Percentiles rank a stretch among this genome's conserved stretches.
phyloP scores from a whole-genome alignment of 2,113 vertebrate genomes.

The Todiramphus chloris region DNA sequence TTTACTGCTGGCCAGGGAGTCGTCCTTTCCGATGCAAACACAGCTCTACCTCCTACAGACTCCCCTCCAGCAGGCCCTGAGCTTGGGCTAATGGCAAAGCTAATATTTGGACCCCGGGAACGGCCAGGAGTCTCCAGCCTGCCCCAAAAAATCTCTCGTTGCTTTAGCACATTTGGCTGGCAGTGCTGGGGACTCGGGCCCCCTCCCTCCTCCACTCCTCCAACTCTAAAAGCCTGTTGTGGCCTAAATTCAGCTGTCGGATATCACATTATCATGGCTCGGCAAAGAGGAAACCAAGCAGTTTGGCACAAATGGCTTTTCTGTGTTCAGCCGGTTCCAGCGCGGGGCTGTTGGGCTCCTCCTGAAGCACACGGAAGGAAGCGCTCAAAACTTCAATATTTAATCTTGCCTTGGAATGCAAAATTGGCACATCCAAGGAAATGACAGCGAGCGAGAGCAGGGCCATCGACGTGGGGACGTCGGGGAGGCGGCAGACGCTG shows the following conservation, averaged over 20 bases:
- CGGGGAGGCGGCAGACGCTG: not conserved
- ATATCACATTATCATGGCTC: constrained; percentile 59
- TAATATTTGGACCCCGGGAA: not conserved
- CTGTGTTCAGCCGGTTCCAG: constrained; percentile 55
- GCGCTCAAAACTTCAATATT: constrained; percentile 64
- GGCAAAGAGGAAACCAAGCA: constrained; percentile 61
- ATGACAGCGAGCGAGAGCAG: not conserved
- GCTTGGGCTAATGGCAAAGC: not conserved
- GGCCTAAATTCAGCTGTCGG: constrained; percentile 59
- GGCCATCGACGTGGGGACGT: rapidly evolving
- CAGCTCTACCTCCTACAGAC: not conserved
- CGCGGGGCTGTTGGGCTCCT: constrained; percentile 1
- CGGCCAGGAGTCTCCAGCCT: not conserved
- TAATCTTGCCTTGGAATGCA: constrained; percentile 64
- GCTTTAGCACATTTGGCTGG: not conserved
- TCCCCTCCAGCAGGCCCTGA: not conserved
- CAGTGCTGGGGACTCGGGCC: not conserved
- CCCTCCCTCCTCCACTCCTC: not conserved
- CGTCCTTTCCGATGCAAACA: rapidly evolving
- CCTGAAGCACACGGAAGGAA: constrained; percentile 66
- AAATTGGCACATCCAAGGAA: constrained; percentile 36
- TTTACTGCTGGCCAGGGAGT: not conserved
- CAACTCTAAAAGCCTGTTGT: constrained; percentile 32
- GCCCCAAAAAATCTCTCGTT: not conserved
- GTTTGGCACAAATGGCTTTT: constrained; percentile 71